Base-by-base conservation (phyloP, 2,797 vertebrate genomes). In the Cirrhinus molitorella region DNA sequence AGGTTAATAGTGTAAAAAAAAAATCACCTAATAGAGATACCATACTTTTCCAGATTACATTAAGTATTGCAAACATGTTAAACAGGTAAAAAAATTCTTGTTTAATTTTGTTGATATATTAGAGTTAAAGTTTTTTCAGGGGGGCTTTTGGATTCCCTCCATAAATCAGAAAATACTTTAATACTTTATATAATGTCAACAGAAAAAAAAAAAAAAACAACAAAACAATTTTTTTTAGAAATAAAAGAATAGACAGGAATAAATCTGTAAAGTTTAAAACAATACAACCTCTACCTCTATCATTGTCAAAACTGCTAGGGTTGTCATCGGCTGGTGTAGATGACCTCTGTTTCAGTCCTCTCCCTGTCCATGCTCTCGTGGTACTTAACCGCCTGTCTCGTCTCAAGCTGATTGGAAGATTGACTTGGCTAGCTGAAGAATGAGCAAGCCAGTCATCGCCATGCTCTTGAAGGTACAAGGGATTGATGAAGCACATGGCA, bases 401-500 rank as follows among this genome's bases (percentile, higher is more conserved):
- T 90, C 78, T 96, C 90, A 81, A 92, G 88, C 73, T 92, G 83
- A 89, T 89, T 80, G 88, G 90, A 40, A 31, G 82, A 4, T 71
- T 3, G 21, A 34, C 0, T 21, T 16, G 8, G 5, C 53, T 16
- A 4, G 82, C 4, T 0, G 86, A 28, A 74, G 65, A 85, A 1
- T 83, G 63, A 3, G 93, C 91, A 43, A 96, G 91, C 96, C 95
- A 96, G 0, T 93, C 92, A 4, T 96, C 94, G 13, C 95, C 95
- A 3, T 96, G 96, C 71, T 95, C 95, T 13, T 89, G 92, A 4
- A 96, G 70, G 86, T 96, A 97, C 11, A 97, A 95, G 0, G 95
- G 96, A 88, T 97, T 97, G 80, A 97, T 94, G 87, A 96, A 85
- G 9, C 94, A 97, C 49, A 97, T 85, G 0, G 95, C 95, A 1